phyloP scores from a whole-genome alignment of 2,888 invertebrate genomes.

The Drosophila neutralis region DNA sequence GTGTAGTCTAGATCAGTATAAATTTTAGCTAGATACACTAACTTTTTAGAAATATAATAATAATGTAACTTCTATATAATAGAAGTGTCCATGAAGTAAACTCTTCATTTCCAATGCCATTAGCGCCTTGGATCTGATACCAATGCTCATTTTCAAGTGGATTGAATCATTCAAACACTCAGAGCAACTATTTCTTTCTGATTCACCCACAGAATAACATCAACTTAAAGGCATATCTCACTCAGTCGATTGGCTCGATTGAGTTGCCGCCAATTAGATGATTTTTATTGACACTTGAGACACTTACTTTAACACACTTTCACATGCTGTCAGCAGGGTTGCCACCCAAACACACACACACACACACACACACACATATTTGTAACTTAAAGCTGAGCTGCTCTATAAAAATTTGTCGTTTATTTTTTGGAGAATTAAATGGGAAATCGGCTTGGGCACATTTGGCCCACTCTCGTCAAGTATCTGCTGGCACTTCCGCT shows the following conservation, averaged over 20 bases:
- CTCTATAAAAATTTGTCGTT: slow-evolving; percentile 12
- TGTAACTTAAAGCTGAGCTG: slow-evolving; percentile 12
- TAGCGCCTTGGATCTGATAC: background rate
- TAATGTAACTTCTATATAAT: background rate
- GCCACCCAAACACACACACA: slow-evolving; percentile 7
- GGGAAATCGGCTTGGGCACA: slow-evolving; percentile 38
- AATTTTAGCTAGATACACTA: background rate
- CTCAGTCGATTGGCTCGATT: slow-evolving; percentile 14
- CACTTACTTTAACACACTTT: slow-evolving; percentile 45
- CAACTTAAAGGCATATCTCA: slow-evolving; percentile 9
- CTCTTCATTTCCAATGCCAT: background rate
- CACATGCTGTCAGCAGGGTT: slow-evolving; percentile 15
- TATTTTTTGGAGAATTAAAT: slow-evolving; percentile 10
- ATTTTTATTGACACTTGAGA: slow-evolving; percentile 52
- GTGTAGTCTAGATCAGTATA: background rate
- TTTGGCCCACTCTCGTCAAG: slow-evolving; percentile 12
- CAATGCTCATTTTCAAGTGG: background rate
- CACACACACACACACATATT: background rate
- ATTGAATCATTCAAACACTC: background rate
- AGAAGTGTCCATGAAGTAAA: background rate
- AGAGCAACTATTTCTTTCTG: no score
- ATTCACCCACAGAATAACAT: background rate
- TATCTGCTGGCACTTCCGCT: slow-evolving; percentile 27
- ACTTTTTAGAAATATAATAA: background rate
- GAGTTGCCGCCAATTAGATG: slow-evolving; percentile 29